Percentiles rank a stretch among this genome's conserved stretches.
These are phyloP conservation scores for Myotis planiceps DNA, from an alignment of 2,797 vertebrate genomes.

Conservation along the genomic window DNA sequence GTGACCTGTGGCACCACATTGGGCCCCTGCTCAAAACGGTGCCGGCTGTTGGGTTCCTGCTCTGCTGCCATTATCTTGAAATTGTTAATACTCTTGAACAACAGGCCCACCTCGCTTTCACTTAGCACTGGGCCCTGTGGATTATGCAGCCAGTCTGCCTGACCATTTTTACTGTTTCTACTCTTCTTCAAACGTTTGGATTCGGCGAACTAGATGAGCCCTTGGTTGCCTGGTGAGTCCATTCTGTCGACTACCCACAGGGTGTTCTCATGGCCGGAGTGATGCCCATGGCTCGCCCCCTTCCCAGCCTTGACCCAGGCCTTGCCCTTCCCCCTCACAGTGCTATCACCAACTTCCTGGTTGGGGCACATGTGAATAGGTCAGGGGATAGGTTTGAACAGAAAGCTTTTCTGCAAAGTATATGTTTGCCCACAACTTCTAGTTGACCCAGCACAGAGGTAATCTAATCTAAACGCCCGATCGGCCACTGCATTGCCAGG, in stretches of 20 bases:
- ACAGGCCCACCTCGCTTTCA: background rate
- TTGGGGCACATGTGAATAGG: background rate
- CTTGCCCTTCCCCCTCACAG: background rate
- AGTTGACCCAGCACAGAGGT: background rate
- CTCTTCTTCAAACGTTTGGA: background rate
- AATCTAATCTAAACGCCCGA: background rate
- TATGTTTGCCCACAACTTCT: background rate
- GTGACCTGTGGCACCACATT: background rate
- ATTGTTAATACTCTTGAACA: background rate
- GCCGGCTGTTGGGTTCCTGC: background rate
- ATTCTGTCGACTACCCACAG: rapidly evolving
- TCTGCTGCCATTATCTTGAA: background rate
- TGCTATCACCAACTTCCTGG: background rate
- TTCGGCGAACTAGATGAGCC: background rate
- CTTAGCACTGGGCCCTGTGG: background rate
- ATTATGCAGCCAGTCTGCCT: background rate
- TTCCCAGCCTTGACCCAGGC: background rate
- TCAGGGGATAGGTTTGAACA: background rate
- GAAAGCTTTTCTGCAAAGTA: background rate
- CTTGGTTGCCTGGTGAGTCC: background rate
- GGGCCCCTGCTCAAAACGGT: background rate
- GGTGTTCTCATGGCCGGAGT: background rate
- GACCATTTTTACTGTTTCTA: background rate
- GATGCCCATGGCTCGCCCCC: too few species aligned
- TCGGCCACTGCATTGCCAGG: background rate